Evolutionary conservation across 2,888 invertebrate genomes (phyloP).

Genomic region (Rhagium mordax): DNA sequence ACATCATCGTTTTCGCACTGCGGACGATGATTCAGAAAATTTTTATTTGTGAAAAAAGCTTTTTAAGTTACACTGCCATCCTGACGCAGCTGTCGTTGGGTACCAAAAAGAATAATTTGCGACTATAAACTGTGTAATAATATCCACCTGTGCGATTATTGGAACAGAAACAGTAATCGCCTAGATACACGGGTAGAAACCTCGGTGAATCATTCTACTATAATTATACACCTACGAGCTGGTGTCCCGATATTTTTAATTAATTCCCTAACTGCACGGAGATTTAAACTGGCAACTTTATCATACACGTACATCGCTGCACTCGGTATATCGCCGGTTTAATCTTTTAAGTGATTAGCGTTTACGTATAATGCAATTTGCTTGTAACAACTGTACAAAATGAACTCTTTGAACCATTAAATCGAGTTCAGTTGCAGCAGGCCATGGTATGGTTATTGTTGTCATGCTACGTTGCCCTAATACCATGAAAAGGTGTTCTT

Average conservation of each 20-base stretch:
- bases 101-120: not conserved
- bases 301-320: slow-evolving; percentile 7
- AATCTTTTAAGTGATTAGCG: slow-evolving; percentile 26
- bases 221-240: not conserved
- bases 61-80: not conserved
- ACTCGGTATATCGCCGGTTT: slow-evolving; percentile 16
- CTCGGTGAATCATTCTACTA: not conserved
- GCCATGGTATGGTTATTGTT: slow-evolving; percentile 52
- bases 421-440: slow-evolving; percentile 51
- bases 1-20: too few species aligned
- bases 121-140: not conserved
- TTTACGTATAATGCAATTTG: slow-evolving; percentile 42
- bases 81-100: not conserved
- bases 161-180: not conserved
- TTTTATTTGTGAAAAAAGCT: too few species aligned
- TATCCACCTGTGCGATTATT: not conserved
- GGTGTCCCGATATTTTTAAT: not conserved
- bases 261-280: not conserved
- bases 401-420: slow-evolving; percentile 56
- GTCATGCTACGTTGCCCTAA: slow-evolving; percentile 56
- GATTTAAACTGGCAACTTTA: slow-evolving; percentile 5
- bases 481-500: slow-evolving; percentile 50
- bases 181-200: not conserved
- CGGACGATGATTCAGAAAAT: not conserved
- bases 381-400: slow-evolving; percentile 49